Percentiles rank a stretch among this genome's conserved stretches.
phyloP scores from a whole-genome alignment of 2,888 invertebrate species.

The Petrolisthes manimaculis region DNA sequence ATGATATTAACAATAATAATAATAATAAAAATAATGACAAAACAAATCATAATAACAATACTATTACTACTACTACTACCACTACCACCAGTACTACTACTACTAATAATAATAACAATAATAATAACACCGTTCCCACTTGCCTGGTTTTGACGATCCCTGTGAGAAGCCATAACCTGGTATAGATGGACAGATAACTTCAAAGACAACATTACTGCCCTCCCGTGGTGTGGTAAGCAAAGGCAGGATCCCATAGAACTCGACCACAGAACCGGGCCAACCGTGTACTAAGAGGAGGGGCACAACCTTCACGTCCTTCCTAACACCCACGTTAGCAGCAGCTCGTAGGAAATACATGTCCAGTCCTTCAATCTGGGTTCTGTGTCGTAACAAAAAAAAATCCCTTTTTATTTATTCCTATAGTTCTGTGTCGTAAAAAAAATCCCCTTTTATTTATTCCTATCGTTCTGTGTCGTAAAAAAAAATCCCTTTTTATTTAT shows the following conservation, averaged over 20 bases:
- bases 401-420: too few species aligned
- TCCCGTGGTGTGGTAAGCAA: constrained; percentile 74
- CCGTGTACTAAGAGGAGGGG: constrained; percentile 84
- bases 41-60: too few species aligned
- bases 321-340: constrained; percentile 72
- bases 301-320: constrained; percentile 69
- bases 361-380: constrained; percentile 82
- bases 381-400: too few species aligned
- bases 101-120: too few species aligned
- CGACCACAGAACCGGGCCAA: constrained; percentile 87
- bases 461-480: constrained; percentile 66
- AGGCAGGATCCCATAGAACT: constrained; percentile 84
- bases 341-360: constrained; percentile 83
- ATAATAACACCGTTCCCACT: too few species aligned
- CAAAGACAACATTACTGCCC: constrained; percentile 69
- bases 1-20: too few species aligned
- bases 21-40: too few species aligned
- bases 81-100: too few species aligned
- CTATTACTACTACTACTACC: too few species aligned
- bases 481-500: too few species aligned
- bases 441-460: too few species aligned
- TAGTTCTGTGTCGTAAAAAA: too few species aligned
- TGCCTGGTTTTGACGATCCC: constrained; percentile 76
- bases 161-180: constrained; percentile 75
- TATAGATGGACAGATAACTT: constrained; percentile 72